Conservation (phyloP, 2,797 vertebrate species). For the Podarcis lilfordi region DNA sequence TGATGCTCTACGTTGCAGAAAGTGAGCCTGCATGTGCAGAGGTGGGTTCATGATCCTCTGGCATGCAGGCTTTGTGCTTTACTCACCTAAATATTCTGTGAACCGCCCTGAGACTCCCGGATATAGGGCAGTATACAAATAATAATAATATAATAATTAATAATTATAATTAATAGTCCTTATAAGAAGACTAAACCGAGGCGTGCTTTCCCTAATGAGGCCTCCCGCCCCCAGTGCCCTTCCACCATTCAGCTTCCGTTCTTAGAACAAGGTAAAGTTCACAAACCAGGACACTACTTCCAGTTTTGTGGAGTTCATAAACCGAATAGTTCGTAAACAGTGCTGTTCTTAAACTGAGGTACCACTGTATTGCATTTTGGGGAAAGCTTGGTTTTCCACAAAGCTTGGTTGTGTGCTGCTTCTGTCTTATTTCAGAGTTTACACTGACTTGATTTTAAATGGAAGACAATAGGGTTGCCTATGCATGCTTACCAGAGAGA, state of each 20-base stretch:
- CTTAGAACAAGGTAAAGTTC: no score
- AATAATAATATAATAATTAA: neutral
- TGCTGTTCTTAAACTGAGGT: no score
- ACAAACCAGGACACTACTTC: no score
- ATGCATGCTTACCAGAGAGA: neutral
- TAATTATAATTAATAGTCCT: neutral
- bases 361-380: no score
- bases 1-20: neutral
- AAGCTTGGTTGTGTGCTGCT: neutral
- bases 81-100: no score
- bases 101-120: no score
- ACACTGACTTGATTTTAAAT: neutral
- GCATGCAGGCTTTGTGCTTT: neutral
- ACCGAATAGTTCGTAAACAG: no score
- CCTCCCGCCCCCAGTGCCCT: no score
- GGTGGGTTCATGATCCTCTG: neutral
- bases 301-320: no score
- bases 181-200: neutral
- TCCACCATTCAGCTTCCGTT: no score
- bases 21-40: rapidly evolving
- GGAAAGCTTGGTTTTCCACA: neutral
- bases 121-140: no score
- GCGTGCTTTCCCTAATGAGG: no score
- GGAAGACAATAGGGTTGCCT: neutral
- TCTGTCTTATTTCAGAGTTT: neutral